Conservation (phyloP, 2,888 invertebrate species). For the Bembecia ichneumoniformis region DNA sequence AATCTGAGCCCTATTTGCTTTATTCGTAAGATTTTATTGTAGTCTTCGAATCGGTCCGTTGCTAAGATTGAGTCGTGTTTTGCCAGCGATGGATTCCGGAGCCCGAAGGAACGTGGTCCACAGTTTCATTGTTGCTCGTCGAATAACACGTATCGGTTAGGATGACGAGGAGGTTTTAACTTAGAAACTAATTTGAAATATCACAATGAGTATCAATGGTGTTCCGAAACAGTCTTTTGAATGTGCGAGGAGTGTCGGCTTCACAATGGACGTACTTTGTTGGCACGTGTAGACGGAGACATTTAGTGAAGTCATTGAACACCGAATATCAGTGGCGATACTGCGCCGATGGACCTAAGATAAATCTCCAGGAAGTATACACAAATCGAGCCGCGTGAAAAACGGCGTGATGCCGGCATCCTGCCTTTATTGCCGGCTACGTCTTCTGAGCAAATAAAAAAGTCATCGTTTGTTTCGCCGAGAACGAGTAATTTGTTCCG, state of each 20-base stretch:
- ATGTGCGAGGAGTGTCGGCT: slow-evolving; percentile 47
- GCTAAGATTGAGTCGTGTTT: slow-evolving; percentile 44
- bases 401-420: slow-evolving; percentile 61
- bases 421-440: slow-evolving; percentile 48
- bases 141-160: slow-evolving; percentile 60
- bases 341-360: slow-evolving; percentile 9
- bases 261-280: slow-evolving; percentile 39
- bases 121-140: slow-evolving; percentile 54
- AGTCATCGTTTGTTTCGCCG: slow-evolving; percentile 27
- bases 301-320: neutral
- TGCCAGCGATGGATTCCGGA: slow-evolving; percentile 42
- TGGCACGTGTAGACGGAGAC: slow-evolving; percentile 39
- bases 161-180: slow-evolving; percentile 63
- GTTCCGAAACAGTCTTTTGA: slow-evolving; percentile 61
- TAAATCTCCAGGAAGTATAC: slow-evolving; percentile 43
- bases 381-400: slow-evolving; percentile 50
- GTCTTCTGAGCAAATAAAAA: slow-evolving; percentile 49
- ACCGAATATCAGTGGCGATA: neutral
- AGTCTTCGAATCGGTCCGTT: slow-evolving; percentile 28
- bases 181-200: slow-evolving; percentile 70
- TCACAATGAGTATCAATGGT: slow-evolving; percentile 66
- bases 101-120: slow-evolving; percentile 61
- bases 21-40: slow-evolving; percentile 26
- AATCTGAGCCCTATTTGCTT: slow-evolving; percentile 52
- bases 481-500: slow-evolving; percentile 55